Evolutionary conservation across 35 echinoderm and acorn worm species (phyloP), one percentile per base, ranked within the genome.

Genomic region (Strongylocentrotus purpuratus): DNA sequence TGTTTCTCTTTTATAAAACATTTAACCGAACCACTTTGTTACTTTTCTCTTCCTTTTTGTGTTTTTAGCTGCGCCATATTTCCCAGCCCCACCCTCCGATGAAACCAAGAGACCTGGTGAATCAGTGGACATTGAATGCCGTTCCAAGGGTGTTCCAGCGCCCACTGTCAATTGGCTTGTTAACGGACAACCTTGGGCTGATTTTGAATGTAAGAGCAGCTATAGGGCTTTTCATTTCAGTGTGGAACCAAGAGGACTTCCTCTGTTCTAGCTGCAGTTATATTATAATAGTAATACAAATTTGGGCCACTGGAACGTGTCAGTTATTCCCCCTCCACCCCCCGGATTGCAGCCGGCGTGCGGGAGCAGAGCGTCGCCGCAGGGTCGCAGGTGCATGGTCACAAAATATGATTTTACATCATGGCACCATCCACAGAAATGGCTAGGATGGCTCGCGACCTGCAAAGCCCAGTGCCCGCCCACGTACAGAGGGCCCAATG

Each of bases 51-150:
- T 25, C 18, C 18, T 15, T 89, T 46, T 31, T 11, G 7, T 47
- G 35, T 87, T 31, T 32, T 15, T 55, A 96, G 96, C 96, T 70
- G 87, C 52, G 8, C 96, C 96, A 11, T 96, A 96, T 85, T 96
- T 70, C 86, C 32, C 94, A 46, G 48, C 31, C 31, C 86, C 86
- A 87, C 96, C 93, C 78, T 91, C 92, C 22, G 96, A 96, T 32
- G 59, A 48, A 15, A 96, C 94, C 13, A 91, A 94, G 32, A 94
- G 86, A 52, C 94, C 94, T 41, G 86, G 60, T n/a, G 96, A 96
- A 32, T 48, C 93, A 17, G 94, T 88, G 3, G 14, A 18, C 9
- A 60, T 96, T 22, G 41, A 31, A 4, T 96, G 96, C 86, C 22
- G 48, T 88, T 94, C 86, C n/a, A 35, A 58, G 22, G 96, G 96